Evolutionary conservation across 2,888 invertebrate species (phyloP).

Genomic region (Gisinianus flammeolus): DNA sequence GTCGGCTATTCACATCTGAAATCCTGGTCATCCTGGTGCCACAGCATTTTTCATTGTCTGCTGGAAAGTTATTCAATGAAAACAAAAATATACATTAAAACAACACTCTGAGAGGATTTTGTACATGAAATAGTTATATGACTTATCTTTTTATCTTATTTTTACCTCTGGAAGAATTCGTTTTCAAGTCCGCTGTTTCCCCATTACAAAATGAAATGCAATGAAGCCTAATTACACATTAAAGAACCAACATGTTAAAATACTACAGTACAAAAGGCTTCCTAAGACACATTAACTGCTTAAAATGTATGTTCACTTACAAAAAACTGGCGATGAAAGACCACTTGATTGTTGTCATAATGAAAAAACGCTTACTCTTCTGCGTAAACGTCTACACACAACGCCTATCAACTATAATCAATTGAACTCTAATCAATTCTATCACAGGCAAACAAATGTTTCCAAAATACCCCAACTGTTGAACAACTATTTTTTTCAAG

Average conservation of each 20-base stretch:
- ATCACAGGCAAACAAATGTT: too few relatives aligned
- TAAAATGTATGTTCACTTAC: background rate
- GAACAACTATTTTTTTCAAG: too few relatives aligned
- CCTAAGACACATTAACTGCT: background rate
- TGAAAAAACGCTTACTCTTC: too few relatives aligned
- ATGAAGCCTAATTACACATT: background rate
- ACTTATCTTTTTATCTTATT: background rate
- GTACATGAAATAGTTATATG: background rate
- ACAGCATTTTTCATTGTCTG: background rate
- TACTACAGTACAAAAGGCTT: background rate
- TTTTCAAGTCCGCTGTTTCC: background rate
- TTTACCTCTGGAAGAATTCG: too few relatives aligned
- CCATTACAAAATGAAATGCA: background rate
- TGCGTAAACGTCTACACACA: too few relatives aligned
- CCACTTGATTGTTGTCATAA: too few relatives aligned
- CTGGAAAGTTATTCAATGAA: background rate
- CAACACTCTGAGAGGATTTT: background rate
- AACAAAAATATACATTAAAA: background rate
- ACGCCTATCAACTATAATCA: too few relatives aligned
- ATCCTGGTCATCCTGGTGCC: constrained; percentile 1
- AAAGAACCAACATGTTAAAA: too few relatives aligned
- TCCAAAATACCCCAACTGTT: too few relatives aligned
- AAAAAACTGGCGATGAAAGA: too few relatives aligned
- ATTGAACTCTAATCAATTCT: too few relatives aligned
- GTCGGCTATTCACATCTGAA: background rate